These are phyloP conservation scores for Zeuzera pyrina DNA, from an alignment of 2,888 invertebrate genomes.

Conservation along the genomic window DNA sequence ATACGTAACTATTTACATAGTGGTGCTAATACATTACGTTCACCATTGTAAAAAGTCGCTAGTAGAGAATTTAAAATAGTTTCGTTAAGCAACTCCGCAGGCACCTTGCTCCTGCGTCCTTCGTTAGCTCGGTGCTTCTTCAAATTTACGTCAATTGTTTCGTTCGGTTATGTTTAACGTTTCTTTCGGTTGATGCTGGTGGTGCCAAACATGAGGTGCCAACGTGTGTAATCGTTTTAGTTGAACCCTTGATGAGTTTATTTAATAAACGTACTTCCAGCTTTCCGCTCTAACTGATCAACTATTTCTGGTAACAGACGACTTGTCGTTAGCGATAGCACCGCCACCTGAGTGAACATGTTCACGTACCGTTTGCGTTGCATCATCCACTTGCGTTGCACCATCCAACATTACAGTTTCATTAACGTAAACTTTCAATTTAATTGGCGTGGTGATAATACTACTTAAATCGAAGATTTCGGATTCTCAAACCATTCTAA, in stretches of 20 bases:
- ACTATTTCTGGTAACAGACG: too few relatives aligned
- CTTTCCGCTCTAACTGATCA: too few relatives aligned
- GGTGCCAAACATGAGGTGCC: conserved; percentile 66
- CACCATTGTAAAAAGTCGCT: conserved; percentile 2
- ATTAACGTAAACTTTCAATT: too few relatives aligned
- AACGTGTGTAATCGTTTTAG: conserved; percentile 26
- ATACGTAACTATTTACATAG: conserved; percentile 29
- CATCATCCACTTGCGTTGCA: too few relatives aligned
- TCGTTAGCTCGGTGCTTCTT: conserved; percentile 44
- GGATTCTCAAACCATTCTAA: too few relatives aligned
- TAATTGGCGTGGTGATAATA: too few relatives aligned
- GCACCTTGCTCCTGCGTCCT: conserved; percentile 44
- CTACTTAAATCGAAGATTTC: too few relatives aligned
- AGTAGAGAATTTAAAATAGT: conserved; percentile 1
- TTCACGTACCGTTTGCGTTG: too few relatives aligned
- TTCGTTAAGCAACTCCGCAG: conserved; percentile 7
- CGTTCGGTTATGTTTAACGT: conserved; percentile 9
- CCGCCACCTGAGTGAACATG: too few relatives aligned
- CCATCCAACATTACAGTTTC: too few relatives aligned
- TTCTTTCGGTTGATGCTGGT: conserved; percentile 37
- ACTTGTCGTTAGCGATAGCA: too few relatives aligned
- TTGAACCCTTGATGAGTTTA: conserved; percentile 9
- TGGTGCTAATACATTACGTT: conserved; percentile 34
- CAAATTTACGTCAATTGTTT: conserved; percentile 22
- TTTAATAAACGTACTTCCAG: conserved; percentile 14